phyloP scores from a whole-genome alignment of 2,797 vertebrate genomes.

The Lithobates sylvaticus region DNA sequence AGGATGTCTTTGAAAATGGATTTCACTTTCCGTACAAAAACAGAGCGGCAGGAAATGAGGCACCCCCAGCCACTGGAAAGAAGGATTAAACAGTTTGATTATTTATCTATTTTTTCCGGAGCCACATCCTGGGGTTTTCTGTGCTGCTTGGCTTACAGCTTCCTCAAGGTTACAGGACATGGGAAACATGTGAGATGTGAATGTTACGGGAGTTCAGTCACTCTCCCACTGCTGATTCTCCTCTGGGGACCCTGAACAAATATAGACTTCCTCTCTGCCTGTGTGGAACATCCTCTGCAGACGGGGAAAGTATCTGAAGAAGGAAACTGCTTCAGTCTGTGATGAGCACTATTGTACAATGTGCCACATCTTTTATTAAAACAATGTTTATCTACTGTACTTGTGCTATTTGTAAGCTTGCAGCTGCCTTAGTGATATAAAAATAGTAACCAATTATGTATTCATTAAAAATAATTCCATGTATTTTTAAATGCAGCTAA shows the following conservation, averaged over 20 bases:
- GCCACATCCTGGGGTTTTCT: conserved; percentile 50
- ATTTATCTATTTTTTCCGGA: conserved; percentile 43
- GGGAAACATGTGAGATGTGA: conserved; percentile 43
- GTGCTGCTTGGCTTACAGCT: conserved; percentile 16
- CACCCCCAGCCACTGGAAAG: conserved; percentile 32
- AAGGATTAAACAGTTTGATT: conserved; percentile 26
- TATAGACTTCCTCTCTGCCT: conserved; percentile 35
- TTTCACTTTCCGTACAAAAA: conserved; percentile 40
- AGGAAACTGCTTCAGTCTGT: conserved; percentile 1
- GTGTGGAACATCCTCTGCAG: conserved; percentile 32
- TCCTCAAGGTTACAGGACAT: conserved; percentile 34
- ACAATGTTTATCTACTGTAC: background rate
- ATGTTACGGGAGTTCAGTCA: conserved; percentile 26
- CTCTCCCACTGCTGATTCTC: conserved; percentile 32
- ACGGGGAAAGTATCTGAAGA: conserved; percentile 40
- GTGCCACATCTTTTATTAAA: background rate
- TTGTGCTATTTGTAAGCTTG: background rate
- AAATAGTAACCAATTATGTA: too few relatives aligned
- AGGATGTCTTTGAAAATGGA: conserved; percentile 41
- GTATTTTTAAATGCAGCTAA: too few relatives aligned
- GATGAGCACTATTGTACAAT: background rate
- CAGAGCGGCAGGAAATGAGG: conserved; percentile 32
- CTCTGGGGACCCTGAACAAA: conserved; percentile 50
- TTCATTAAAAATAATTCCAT: too few relatives aligned
- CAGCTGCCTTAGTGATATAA: background rate